Evolutionary conservation across 23 tunicate genomes (phyloP).

Genomic region (Ciona savignyi): DNA sequence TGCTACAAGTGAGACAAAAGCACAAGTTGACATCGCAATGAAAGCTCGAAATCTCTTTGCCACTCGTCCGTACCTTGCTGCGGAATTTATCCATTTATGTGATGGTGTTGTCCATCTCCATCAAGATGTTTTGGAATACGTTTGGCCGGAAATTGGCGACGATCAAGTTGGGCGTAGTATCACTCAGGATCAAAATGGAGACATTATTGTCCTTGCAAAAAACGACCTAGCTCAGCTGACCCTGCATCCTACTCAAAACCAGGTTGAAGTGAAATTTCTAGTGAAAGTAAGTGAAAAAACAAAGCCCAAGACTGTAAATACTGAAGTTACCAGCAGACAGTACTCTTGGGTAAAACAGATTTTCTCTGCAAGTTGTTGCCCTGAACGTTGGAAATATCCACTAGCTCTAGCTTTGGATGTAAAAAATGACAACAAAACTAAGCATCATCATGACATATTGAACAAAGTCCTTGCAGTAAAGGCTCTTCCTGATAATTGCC

Average conservation of each 20-base stretch:
- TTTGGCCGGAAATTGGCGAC: conserved; percentile 27
- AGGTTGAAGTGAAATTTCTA: conserved; percentile 12
- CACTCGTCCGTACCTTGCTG: conserved; percentile 43
- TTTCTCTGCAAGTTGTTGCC: conserved; percentile 34
- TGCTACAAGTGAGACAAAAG: conserved; percentile 79
- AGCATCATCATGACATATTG: background rate
- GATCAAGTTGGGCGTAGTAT: background rate
- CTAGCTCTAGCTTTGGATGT: conserved; percentile 9
- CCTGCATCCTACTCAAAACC: conserved; percentile 5
- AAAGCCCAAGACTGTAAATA: background rate
- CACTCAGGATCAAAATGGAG: background rate
- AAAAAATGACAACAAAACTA: background rate
- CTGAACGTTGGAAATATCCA: conserved; percentile 53
- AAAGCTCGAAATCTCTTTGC: conserved; percentile 46
- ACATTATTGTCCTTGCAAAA: conserved; percentile 5
- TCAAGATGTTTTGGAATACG: conserved; percentile 16
- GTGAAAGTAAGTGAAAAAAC: conserved; percentile 11
- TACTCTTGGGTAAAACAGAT: conserved; percentile 28
- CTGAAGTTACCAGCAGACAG: background rate
- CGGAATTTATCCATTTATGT: conserved; percentile 19
- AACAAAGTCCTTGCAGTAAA: conserved; percentile 12
- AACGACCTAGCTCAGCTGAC: conserved; percentile 26
- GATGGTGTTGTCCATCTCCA: conserved; percentile 30
- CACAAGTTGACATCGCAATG: conserved; percentile 35
- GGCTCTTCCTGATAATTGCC: conserved; percentile 33